Percentiles rank a stretch among this genome's conserved stretches.
phyloP scores from a whole-genome alignment of 2,797 vertebrate species.

The Naso thynnoides region DNA sequence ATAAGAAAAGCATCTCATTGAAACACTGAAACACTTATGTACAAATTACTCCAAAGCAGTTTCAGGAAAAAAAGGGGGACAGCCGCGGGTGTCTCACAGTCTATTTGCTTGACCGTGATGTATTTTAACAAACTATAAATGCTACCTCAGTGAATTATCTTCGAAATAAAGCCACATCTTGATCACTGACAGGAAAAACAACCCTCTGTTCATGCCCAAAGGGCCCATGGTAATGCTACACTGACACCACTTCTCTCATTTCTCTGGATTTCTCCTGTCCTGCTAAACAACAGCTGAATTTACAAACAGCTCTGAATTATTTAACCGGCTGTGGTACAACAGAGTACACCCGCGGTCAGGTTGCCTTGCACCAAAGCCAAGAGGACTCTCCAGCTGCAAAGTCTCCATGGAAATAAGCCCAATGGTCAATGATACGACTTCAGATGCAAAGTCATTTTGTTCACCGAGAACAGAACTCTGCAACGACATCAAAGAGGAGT shows the following conservation, averaged over 20 bases:
- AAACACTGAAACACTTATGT: not conserved
- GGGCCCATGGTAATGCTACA: constrained; percentile 55
- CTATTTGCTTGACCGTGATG: not conserved
- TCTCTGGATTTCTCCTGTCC: constrained; percentile 58
- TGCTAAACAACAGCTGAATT: constrained; percentile 70
- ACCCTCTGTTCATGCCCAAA: constrained; percentile 32
- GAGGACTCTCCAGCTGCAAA: constrained; percentile 28
- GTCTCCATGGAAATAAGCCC: constrained; percentile 32
- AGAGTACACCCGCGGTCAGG: constrained; percentile 48
- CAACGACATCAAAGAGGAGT: constrained; percentile 2
- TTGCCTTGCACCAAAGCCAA: constrained; percentile 63
- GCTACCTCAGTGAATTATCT: constrained; percentile 28
- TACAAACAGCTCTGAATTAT: constrained; percentile 80
- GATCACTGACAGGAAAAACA: constrained; percentile 22
- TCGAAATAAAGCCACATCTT: constrained; percentile 9
- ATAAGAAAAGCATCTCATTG: not conserved
- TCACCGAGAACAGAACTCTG: constrained; percentile 2
- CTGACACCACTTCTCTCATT: constrained; percentile 61
- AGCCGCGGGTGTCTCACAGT: not conserved
- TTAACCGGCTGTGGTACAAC: constrained; percentile 60
- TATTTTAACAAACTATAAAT: constrained; percentile 12
- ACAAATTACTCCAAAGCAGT: not conserved
- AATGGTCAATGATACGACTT: constrained; percentile 17
- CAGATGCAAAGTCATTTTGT: constrained; percentile 14
- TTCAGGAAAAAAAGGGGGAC: not conserved